phyloP scores from a whole-genome alignment of 2,797 vertebrate species.

The Petrocephalus sullivani region DNA sequence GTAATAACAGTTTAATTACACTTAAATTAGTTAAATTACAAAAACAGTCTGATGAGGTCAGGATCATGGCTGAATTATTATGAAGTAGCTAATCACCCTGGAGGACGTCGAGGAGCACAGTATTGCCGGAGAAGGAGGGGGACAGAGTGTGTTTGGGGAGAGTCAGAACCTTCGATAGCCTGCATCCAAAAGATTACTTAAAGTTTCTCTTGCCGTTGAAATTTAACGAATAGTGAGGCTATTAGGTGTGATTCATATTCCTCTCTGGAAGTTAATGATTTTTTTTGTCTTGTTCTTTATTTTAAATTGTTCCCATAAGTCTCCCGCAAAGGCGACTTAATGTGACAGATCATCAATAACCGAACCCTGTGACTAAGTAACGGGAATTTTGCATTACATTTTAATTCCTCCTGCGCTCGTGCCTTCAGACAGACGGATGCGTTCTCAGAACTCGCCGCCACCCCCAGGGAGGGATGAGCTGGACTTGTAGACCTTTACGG shows the following conservation, averaged over 20 bases:
- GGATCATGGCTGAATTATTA: neutral
- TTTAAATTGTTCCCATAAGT: constrained; percentile 66
- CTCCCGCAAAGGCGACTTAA: constrained; percentile 56
- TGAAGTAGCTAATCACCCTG: neutral
- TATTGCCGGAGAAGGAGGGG: constrained; percentile 24
- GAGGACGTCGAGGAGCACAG: constrained; percentile 17
- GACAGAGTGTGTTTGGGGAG: constrained; percentile 41
- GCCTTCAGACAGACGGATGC: constrained; percentile 31
- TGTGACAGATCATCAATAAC: constrained; percentile 68
- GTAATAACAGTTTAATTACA: constrained; percentile 59
- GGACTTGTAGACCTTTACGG: constrained; percentile 34
- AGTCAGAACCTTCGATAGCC: constrained; percentile 32
- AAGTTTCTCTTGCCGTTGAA: constrained; percentile 51
- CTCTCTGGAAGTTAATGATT: constrained; percentile 58
- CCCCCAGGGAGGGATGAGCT: constrained; percentile 36
- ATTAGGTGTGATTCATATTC: constrained; percentile 60
- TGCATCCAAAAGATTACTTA: constrained; percentile 43
- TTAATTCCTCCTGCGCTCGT: constrained; percentile 56
- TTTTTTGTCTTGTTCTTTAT: constrained; percentile 57
- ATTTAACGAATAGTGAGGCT: constrained; percentile 57
- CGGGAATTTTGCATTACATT: constrained; percentile 66
- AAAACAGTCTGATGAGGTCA: constrained; percentile 29
- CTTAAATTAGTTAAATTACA: constrained; percentile 62
- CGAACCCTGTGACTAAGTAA: constrained; percentile 51
- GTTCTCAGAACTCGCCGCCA: constrained; percentile 37